Percentiles rank a stretch among this genome's conserved stretches.
phyloP scores from a whole-genome alignment of 2,113 vertebrate genomes.

The Elaphurus davidianus region DNA sequence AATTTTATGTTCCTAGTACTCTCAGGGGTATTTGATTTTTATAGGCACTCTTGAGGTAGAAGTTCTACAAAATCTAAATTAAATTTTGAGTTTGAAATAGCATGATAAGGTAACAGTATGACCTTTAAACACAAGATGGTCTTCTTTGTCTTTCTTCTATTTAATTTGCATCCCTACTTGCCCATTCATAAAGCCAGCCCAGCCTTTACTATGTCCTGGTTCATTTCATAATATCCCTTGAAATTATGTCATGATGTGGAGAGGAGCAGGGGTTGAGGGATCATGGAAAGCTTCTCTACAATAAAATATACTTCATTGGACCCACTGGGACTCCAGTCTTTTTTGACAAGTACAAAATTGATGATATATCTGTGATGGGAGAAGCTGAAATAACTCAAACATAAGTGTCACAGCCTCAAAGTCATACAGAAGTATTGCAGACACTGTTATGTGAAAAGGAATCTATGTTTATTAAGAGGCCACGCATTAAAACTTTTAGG shows the following conservation, averaged over 20 bases:
- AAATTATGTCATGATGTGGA: not conserved
- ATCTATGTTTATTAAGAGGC: not conserved
- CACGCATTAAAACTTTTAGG: not conserved
- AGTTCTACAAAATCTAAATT: constrained; percentile 36
- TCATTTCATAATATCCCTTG: not conserved
- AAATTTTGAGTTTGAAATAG: constrained; percentile 19
- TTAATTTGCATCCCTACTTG: not conserved
- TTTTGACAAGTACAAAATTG: not conserved
- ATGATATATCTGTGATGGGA: not conserved
- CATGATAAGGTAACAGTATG: not conserved
- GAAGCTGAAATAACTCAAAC: not conserved
- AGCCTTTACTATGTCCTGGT: not conserved
- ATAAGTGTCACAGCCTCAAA: not conserved
- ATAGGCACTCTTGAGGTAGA: not conserved
- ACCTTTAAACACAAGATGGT: not conserved
- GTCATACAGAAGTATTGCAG: not conserved
- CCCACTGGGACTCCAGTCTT: not conserved
- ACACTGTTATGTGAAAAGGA: not conserved
- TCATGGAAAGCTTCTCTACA: not conserved
- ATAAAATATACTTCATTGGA: not conserved
- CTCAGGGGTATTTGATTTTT: not conserved
- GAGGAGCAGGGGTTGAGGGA: not conserved
- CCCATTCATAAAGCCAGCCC: not conserved
- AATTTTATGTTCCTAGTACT: not conserved
- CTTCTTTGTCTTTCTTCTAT: not conserved